Percentiles rank a stretch among this genome's conserved stretches.
These are phyloP conservation scores for Sander vitreus DNA, from an alignment of 2,113 vertebrate species.

Conservation along the genomic window DNA sequence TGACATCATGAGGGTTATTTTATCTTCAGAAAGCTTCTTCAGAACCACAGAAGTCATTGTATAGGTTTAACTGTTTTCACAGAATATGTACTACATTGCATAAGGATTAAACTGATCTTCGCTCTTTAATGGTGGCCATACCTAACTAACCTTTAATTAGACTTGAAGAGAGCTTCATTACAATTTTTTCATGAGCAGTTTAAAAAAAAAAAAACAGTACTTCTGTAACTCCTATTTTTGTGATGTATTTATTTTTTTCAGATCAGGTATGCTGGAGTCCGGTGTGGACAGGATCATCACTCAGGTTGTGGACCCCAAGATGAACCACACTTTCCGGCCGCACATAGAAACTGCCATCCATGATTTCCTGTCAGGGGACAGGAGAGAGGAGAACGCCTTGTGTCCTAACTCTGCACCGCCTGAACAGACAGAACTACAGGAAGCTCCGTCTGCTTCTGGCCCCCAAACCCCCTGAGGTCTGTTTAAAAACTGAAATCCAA, in stretches of 20 bases:
- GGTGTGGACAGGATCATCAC: conserved; percentile 99
- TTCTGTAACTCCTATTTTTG: background rate
- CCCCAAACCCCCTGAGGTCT: conserved; percentile 91
- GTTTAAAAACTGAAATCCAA: background rate
- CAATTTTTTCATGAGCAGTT: too few species aligned
- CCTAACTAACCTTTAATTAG: background rate
- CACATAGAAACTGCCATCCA: conserved; percentile 97
- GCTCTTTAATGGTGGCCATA: too few species aligned
- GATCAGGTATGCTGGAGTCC: conserved; percentile 97
- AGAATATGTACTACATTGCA: background rate
- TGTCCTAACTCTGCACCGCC: conserved; percentile 82
- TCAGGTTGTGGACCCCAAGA: conserved; percentile 97
- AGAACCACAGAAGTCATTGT: too few species aligned
- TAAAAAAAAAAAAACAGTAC: too few species aligned
- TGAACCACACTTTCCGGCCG: conserved; percentile 98
- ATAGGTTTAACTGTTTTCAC: too few species aligned
- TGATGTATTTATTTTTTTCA: conserved; percentile 52
- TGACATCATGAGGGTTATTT: too few species aligned
- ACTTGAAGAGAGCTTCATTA: background rate
- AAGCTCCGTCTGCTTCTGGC: conserved; percentile 82
- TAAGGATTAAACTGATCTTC: background rate
- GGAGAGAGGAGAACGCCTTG: conserved; percentile 86
- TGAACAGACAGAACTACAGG: conserved; percentile 88
- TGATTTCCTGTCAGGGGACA: conserved; percentile 93
- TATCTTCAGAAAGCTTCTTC: too few species aligned